phyloP scores from a whole-genome alignment of 2,888 invertebrate species.

The Baccha elongata region DNA sequence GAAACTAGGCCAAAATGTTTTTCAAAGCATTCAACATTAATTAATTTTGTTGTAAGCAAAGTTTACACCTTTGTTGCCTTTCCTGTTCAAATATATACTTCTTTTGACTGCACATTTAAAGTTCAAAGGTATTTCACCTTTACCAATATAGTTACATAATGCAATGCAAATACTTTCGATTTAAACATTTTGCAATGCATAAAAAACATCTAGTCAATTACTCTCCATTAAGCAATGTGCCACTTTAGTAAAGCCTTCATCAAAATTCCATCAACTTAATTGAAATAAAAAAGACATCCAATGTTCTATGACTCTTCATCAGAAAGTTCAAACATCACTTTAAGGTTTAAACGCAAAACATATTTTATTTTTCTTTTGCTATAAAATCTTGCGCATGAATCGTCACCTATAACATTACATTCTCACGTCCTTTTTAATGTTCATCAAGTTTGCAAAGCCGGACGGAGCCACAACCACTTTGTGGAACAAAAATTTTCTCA shows the following conservation, averaged over 20 bases:
- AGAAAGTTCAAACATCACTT: constrained; percentile 8
- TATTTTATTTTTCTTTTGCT: not conserved
- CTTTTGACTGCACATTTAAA: no score
- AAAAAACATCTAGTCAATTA: no score
- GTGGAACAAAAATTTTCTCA: constrained; percentile 20
- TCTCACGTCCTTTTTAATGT: constrained; percentile 51
- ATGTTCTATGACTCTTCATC: constrained; percentile 5
- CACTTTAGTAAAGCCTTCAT: not conserved
- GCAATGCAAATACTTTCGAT: no score
- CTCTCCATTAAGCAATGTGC: no score
- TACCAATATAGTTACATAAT: no score
- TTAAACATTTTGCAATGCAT: no score
- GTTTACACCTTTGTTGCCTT: no score
- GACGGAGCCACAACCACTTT: constrained; percentile 35
- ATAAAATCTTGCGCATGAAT: constrained; percentile 62
- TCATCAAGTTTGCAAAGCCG: constrained; percentile 20
- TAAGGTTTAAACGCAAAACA: not conserved
- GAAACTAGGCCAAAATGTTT: no score
- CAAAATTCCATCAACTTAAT: constrained; percentile 20
- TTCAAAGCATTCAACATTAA: no score
- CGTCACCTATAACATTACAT: constrained; percentile 19
- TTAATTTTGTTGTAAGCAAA: no score
- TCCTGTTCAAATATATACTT: no score
- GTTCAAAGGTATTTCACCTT: no score
- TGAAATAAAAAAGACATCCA: constrained; percentile 11